Conservation (phyloP, 2,888 invertebrate species). For the Colostygia pectinataria region DNA sequence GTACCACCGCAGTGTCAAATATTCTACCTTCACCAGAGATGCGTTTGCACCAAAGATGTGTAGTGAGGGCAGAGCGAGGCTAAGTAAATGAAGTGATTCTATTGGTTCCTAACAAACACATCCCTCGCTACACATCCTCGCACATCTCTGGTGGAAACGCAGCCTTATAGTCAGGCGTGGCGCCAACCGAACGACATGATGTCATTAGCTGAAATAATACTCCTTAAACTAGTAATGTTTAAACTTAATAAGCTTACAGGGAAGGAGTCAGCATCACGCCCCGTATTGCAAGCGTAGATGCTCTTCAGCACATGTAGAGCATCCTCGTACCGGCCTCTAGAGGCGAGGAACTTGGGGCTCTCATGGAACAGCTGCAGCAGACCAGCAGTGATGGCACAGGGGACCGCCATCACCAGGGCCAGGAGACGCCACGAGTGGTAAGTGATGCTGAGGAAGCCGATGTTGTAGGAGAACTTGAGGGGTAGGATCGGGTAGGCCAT, state of each 20-base stretch:
- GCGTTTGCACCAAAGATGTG: too few relatives aligned
- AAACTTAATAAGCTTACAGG: conserved; percentile 53
- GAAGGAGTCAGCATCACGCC: conserved; percentile 58
- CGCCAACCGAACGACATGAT: too few relatives aligned
- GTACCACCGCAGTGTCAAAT: too few relatives aligned
- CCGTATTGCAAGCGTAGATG: conserved; percentile 68
- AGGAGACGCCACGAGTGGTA: conserved; percentile 91
- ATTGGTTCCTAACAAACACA: too few relatives aligned
- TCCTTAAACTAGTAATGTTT: too few relatives aligned
- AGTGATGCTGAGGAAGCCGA: conserved; percentile 74
- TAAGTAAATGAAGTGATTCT: too few relatives aligned
- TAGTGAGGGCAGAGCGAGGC: too few relatives aligned
- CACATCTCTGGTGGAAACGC: too few relatives aligned
- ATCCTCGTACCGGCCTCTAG: conserved; percentile 80
- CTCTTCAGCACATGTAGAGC: conserved; percentile 77
- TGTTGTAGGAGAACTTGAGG: conserved; percentile 66
- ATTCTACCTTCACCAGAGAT: too few relatives aligned
- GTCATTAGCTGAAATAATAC: too few relatives aligned
- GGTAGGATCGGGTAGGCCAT: conserved; percentile 83
- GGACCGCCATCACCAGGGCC: conserved; percentile 85
- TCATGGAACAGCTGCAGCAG: conserved; percentile 86
- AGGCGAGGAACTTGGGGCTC: conserved; percentile 90
- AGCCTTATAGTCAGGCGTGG: too few relatives aligned
- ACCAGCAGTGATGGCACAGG: conserved; percentile 84
- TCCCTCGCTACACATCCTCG: too few relatives aligned